Evolutionary conservation across 2,888 invertebrate genomes (phyloP).

Genomic region (Crioceris asparagi): DNA sequence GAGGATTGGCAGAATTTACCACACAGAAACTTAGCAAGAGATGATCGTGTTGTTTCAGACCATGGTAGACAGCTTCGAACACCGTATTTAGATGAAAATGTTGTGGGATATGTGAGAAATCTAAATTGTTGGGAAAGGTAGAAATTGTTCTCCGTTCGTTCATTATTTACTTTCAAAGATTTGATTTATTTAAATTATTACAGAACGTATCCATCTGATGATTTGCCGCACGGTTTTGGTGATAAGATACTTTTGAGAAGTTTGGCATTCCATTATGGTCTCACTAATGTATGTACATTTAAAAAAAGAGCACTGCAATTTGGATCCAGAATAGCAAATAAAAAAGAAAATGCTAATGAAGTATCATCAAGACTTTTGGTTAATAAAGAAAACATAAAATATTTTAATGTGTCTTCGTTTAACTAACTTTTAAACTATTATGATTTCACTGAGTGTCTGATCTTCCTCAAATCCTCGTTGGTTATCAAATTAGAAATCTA

Average conservation of each 20-base stretch:
- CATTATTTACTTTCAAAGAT: too few relatives aligned
- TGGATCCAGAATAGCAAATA: slow-evolving; percentile 89
- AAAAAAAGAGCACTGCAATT: slow-evolving; percentile 96
- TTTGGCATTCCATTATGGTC: slow-evolving; percentile 56
- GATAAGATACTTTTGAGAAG: slow-evolving; percentile 84
- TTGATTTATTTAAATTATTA: background rate
- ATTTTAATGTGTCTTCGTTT: too few relatives aligned
- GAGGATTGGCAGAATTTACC: slow-evolving; percentile 81
- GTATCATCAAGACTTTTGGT: slow-evolving; percentile 41
- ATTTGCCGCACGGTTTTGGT: slow-evolving; percentile 68
- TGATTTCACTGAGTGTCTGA: too few relatives aligned
- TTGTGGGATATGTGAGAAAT: slow-evolving; percentile 51
- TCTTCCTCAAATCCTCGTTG: too few relatives aligned
- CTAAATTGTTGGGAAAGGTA: slow-evolving; percentile 61
- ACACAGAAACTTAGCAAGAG: slow-evolving; percentile 83
- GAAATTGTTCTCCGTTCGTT: slow-evolving; percentile 8
- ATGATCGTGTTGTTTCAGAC: slow-evolving; percentile 87
- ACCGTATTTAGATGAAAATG: slow-evolving; percentile 65
- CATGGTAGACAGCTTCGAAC: slow-evolving; percentile 76
- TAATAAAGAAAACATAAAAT: slow-evolving; percentile 3
- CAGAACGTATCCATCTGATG: slow-evolving; percentile 34
- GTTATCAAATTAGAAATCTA: too few relatives aligned
- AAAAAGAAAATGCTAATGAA: slow-evolving; percentile 78
- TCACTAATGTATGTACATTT: slow-evolving; percentile 51
- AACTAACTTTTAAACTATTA: too few relatives aligned